Percentiles rank a stretch among this genome's conserved stretches.
Evolutionary conservation across 1,140 invertebrate species (phyloP).

Genomic region (Stegodyphus dumicola): DNA sequence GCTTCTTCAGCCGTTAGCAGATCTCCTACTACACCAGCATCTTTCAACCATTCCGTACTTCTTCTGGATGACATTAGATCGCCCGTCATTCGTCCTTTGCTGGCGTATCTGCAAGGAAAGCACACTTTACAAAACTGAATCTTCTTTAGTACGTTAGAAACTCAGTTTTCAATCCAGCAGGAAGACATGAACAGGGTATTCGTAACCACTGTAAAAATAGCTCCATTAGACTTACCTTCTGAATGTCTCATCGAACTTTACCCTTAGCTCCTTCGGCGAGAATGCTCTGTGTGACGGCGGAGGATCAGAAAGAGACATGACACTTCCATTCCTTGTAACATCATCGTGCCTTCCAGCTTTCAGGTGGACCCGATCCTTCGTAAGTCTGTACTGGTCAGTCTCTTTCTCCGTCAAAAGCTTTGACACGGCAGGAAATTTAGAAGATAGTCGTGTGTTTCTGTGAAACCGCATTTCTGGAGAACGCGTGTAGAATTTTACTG

Average conservation of each 20-base stretch:
- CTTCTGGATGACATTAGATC: slow-evolving; percentile 12
- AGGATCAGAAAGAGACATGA: background rate
- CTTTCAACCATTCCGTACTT: slow-evolving; percentile 34
- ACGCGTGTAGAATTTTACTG: background rate
- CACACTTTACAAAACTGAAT: background rate
- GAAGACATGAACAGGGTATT: background rate
- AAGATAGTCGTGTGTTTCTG: too few species aligned
- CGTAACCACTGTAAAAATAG: background rate
- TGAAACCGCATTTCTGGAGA: too few species aligned
- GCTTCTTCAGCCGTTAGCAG: slow-evolving; percentile 5
- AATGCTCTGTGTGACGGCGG: background rate
- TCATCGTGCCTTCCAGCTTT: too few species aligned
- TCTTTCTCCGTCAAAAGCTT: too few species aligned
- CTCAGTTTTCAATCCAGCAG: too few species aligned
- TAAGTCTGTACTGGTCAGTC: too few species aligned
- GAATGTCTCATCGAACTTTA: slow-evolving; percentile 9
- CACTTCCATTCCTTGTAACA: too few species aligned
- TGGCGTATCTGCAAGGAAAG: slow-evolving; percentile 9
- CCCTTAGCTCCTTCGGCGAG: background rate
- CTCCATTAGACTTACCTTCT: slow-evolving; percentile 4
- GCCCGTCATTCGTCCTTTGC: background rate
- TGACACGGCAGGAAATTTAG: too few species aligned
- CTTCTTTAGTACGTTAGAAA: background rate
- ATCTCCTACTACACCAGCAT: slow-evolving; percentile 21
- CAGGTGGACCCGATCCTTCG: too few species aligned